Percentiles rank a stretch among this genome's conserved stretches.
Evolutionary conservation across 2,888 invertebrate genomes (phyloP).

Genomic region (Tipula vernalis): DNA sequence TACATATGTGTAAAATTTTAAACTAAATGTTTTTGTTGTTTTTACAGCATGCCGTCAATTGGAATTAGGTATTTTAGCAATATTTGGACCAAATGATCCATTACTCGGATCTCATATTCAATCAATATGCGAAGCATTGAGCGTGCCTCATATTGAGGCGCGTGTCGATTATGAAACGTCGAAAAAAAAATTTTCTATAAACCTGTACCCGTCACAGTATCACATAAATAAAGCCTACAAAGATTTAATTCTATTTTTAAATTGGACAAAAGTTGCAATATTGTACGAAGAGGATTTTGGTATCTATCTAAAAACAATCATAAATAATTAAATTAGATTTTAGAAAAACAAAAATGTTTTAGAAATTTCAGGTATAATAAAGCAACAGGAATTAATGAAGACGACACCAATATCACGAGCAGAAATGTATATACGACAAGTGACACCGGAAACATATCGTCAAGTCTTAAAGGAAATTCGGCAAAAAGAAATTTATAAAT

Average conservation of each 20-base stretch:
- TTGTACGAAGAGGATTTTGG: slow-evolving; percentile 89
- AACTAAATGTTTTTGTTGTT: neutral
- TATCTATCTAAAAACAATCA: slow-evolving; percentile 26
- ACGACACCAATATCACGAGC: slow-evolving; percentile 51
- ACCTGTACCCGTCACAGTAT: slow-evolving; percentile 74
- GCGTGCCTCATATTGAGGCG: slow-evolving; percentile 81
- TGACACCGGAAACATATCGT: slow-evolving; percentile 52
- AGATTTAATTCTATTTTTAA: slow-evolving; percentile 75
- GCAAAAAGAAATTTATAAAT: slow-evolving; percentile 73
- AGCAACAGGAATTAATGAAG: slow-evolving; percentile 71
- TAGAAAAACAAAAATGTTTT: neutral
- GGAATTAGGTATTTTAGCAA: slow-evolving; percentile 71
- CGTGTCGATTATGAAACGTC: slow-evolving; percentile 48
- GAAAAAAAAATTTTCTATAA: slow-evolving; percentile 62
- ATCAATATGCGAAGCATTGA: slow-evolving; percentile 77
- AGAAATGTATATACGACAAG: slow-evolving; percentile 68
- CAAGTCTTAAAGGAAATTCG: slow-evolving; percentile 54
- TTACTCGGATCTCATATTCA: slow-evolving; percentile 71
- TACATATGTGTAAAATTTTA: too few species aligned
- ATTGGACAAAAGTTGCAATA: slow-evolving; percentile 88
- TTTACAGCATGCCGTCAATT: slow-evolving; percentile 40
- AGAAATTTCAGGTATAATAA: slow-evolving; percentile 52
- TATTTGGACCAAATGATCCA: slow-evolving; percentile 80
- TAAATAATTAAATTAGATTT: neutral
- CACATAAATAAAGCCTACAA: slow-evolving; percentile 71